These are phyloP conservation scores for Camelus bactrianus DNA, from an alignment of 2,113 vertebrate genomes.

Conservation along the genomic window DNA sequence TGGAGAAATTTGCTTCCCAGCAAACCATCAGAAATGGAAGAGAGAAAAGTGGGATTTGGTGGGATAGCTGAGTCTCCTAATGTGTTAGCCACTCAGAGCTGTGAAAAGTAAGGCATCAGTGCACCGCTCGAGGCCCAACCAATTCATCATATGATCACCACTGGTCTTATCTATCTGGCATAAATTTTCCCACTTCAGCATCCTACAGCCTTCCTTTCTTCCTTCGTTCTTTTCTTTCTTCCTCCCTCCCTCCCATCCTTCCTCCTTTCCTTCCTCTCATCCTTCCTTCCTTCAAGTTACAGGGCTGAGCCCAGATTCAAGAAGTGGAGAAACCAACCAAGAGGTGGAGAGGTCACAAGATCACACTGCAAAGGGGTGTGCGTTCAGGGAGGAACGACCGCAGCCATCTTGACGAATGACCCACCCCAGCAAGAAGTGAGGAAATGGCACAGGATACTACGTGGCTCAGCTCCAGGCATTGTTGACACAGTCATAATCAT, in stretches of 20 bases:
- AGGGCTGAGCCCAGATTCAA: not conserved
- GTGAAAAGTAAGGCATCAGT: conserved; percentile 31
- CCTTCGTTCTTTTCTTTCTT: not conserved
- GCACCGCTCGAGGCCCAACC: conserved; percentile 31
- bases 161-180: conserved; percentile 44
- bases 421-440: conserved; percentile 17
- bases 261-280: not conserved
- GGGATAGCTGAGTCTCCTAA: conserved; percentile 46
- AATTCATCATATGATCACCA: conserved; percentile 53
- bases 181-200: conserved; percentile 16
- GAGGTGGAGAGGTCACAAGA: not conserved
- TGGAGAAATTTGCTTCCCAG: conserved; percentile 72
- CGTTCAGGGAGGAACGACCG: not conserved
- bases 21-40: conserved; percentile 68
- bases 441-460: not conserved
- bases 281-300: not conserved
- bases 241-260: not conserved
- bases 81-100: conserved; percentile 40
- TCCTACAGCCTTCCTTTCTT: not conserved
- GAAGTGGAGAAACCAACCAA: conserved; percentile 1
- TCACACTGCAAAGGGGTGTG: not conserved
- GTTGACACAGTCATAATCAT: not conserved
- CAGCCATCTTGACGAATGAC: not conserved
- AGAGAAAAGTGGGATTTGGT: conserved; percentile 67
- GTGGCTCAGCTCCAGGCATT: not conserved